Conservation (phyloP, 2,797 vertebrate species). For the Heliangelus exortis region DNA sequence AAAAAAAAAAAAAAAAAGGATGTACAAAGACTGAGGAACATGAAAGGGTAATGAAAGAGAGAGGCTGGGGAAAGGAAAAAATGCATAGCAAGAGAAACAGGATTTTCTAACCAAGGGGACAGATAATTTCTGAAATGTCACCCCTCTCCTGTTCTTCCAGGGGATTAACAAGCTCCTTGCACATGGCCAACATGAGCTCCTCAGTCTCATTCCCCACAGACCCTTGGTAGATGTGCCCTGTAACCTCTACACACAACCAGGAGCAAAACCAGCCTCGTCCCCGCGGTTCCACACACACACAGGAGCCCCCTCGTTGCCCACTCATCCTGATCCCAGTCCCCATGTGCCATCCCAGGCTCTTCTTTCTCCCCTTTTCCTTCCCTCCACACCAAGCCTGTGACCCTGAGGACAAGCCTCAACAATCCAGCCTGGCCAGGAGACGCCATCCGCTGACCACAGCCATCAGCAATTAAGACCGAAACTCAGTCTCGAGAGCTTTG, state of each 20-base stretch:
- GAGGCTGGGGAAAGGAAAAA: background rate
- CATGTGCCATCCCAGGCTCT: background rate
- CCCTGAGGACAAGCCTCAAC: conserved; percentile 47
- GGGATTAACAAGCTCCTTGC: background rate
- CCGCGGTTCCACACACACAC: background rate
- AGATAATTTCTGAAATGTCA: background rate
- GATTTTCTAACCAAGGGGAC: background rate
- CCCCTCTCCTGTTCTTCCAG: background rate
- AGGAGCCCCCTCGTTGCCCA: background rate
- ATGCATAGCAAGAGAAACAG: background rate
- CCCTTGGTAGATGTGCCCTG: background rate
- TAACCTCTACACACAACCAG: background rate
- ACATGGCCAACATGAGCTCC: background rate
- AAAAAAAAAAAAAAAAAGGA: background rate
- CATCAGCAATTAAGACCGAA: conserved; percentile 32
- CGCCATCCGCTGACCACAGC: conserved; percentile 50
- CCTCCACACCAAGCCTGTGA: background rate
- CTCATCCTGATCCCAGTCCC: background rate
- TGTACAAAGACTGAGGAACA: background rate
- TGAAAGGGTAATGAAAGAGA: background rate
- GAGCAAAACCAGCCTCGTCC: background rate
- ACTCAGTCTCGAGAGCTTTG: conserved; percentile 48
- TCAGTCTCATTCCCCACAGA: background rate
- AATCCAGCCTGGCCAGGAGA: background rate
- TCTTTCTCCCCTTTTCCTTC: background rate